These are phyloP conservation scores for Zoanthus solanderi DNA, from an alignment of 92 coral and sea anemone genomes.

Conservation along the genomic window DNA sequence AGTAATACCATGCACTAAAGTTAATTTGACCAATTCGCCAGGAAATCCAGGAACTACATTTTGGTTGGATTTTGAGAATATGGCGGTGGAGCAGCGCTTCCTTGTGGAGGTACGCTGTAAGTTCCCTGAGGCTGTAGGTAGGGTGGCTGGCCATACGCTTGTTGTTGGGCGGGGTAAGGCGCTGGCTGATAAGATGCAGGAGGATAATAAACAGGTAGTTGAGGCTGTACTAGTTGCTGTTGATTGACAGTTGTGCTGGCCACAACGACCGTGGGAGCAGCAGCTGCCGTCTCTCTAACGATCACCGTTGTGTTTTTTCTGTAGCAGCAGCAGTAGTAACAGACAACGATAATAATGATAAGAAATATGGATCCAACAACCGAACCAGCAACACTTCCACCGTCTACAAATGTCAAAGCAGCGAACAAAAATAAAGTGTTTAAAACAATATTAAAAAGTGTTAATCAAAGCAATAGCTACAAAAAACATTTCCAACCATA, in stretches of 20 bases:
- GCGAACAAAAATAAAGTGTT: not conserved
- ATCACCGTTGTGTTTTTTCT: not conserved
- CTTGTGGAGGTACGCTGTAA: not conserved
- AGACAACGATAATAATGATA: not conserved
- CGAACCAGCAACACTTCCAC: not conserved
- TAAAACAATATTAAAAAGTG: not conserved
- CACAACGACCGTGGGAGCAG: not conserved
- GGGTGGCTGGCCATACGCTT: not conserved
- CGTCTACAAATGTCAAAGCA: not conserved
- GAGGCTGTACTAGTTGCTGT: not conserved
- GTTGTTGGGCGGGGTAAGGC: not conserved
- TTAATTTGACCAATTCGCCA: no score
- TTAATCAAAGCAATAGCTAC: no score
- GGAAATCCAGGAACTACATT: not conserved
- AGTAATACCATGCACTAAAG: no score
- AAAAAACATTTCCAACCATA: no score
- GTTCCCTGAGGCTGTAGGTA: not conserved
- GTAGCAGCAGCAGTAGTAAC: slow-evolving; percentile 1
- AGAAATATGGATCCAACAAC: slow-evolving; percentile 3
- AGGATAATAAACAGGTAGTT: not conserved
- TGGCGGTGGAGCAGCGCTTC: not conserved
- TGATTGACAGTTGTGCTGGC: not conserved
- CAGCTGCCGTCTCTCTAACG: not conserved
- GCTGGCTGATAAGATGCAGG: not conserved
- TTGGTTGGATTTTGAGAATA: not conserved